Percentiles rank a stretch among this genome's conserved stretches.
Evolutionary conservation across 2,888 invertebrate species (phyloP).

Genomic region (Ophion costatus): DNA sequence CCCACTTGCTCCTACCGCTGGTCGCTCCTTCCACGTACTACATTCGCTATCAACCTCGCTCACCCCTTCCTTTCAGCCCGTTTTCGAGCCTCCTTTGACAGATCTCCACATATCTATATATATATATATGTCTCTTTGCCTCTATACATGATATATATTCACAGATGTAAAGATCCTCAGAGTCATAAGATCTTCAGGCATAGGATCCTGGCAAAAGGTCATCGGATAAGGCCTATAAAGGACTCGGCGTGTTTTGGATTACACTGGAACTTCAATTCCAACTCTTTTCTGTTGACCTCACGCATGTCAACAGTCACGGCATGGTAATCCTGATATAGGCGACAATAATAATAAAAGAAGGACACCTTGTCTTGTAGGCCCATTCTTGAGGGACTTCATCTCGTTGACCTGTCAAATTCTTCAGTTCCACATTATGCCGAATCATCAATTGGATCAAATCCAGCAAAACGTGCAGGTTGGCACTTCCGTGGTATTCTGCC

Average conservation of each 20-base stretch:
- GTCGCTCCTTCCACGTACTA: slow-evolving; percentile 13
- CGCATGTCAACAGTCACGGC: too few relatives aligned
- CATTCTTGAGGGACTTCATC: too few relatives aligned
- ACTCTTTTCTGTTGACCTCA: too few relatives aligned
- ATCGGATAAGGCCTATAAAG: neutral
- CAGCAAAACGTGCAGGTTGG: neutral
- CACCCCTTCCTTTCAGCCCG: slow-evolving; percentile 52
- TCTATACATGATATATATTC: neutral
- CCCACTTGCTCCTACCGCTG: slow-evolving; percentile 9
- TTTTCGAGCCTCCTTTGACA: slow-evolving; percentile 56
- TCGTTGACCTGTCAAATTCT: too few relatives aligned
- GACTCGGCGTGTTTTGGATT: neutral
- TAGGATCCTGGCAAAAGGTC: neutral
- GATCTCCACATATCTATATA: slow-evolving; percentile 11
- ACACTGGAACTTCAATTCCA: neutral
- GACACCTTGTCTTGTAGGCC: too few relatives aligned
- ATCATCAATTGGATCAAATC: neutral
- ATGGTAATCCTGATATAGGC: too few relatives aligned
- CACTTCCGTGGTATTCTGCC: neutral
- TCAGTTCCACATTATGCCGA: neutral
- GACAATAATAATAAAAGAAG: too few relatives aligned
- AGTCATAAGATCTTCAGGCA: neutral
- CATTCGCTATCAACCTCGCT: slow-evolving; percentile 49
- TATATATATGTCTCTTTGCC: neutral
- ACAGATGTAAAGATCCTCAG: neutral